Evolutionary conservation across 2,888 invertebrate species (phyloP).

Genomic region (Cephus pygmeus): DNA sequence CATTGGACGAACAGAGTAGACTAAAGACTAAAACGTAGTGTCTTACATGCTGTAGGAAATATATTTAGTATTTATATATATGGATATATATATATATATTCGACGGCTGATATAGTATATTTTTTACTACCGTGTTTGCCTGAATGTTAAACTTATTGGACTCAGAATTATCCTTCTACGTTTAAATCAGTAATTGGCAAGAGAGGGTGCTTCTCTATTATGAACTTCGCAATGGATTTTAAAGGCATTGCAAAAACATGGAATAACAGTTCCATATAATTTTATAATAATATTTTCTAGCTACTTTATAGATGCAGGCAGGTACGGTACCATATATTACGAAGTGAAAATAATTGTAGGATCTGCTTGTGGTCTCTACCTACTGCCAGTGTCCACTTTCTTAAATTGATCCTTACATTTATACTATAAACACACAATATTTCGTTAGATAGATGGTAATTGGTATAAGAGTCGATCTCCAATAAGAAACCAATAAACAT

Average conservation of each 20-base stretch:
- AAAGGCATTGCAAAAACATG: neutral
- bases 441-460: neutral
- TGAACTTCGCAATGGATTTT: neutral
- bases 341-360: neutral
- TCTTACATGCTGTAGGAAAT: slow-evolving; percentile 3
- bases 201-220: neutral
- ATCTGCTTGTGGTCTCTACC: neutral
- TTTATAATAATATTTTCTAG: neutral
- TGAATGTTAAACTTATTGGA: neutral
- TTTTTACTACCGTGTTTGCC: slow-evolving; percentile 21
- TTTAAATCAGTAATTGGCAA: neutral
- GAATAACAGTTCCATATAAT: neutral
- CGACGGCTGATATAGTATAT: slow-evolving; percentile 18
- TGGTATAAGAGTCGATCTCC: neutral
- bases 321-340: neutral
- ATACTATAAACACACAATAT: neutral
- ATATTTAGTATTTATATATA: slow-evolving; percentile 10
- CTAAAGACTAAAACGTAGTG: neutral
- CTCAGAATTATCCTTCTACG: neutral
- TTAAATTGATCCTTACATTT: neutral
- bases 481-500: neutral
- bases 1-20: neutral
- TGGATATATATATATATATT: slow-evolving; percentile 17
- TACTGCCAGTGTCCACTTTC: neutral
- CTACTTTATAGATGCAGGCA: neutral